Base-by-base conservation (phyloP, 1,140 invertebrate species). In the Lanistes nyassanus region DNA sequence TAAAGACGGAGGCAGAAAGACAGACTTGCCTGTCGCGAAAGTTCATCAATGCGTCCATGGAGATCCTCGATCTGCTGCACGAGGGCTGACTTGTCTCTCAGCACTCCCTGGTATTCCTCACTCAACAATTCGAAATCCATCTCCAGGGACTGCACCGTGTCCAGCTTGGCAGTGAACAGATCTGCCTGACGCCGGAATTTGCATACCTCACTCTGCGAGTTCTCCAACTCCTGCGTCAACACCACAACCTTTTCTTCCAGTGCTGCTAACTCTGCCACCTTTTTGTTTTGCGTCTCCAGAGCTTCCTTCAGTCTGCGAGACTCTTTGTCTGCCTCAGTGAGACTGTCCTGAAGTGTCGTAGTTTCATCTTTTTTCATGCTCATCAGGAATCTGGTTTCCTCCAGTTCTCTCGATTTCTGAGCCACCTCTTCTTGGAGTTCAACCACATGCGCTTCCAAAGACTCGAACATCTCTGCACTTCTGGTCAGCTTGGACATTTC, bases 21-120 rank as follows among this genome's bases (percentile, higher is more conserved):
- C 37, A 67, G 13, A 39, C 67, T 29, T 36, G 60, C 70, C 70
- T 72, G 70, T 72, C 56, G 37, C 34, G 66, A 76, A 19, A 80
- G 66, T n/a, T 80, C 70, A 65, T 79, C 77, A 1, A 87, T 72
- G 74, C 79, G 77, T 5, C 73, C 66, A 74, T 87, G 82, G 42
- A 88, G 81, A 53, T 86, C 83, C 76, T 88, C 85, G 39, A 88
- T 83, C 75, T 87, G 83, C 47, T 83, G 82, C 2, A 81, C 84
- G 78, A 88, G 79, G 19, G 70, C 76, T 34, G 79, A 84, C 55
- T 88, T 88, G 56, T 87, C 86, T 55, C 76, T 79, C 16, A 88
- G 78, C 9, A 87, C 76, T 55, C 82, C 81, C 60, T 79, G 82
- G 73, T 88, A 83, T 42, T 87, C 82, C 36, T 82, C 82, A 76